phyloP scores from a whole-genome alignment of 2,113 vertebrate genomes.

The Phoxinus phoxinus region DNA sequence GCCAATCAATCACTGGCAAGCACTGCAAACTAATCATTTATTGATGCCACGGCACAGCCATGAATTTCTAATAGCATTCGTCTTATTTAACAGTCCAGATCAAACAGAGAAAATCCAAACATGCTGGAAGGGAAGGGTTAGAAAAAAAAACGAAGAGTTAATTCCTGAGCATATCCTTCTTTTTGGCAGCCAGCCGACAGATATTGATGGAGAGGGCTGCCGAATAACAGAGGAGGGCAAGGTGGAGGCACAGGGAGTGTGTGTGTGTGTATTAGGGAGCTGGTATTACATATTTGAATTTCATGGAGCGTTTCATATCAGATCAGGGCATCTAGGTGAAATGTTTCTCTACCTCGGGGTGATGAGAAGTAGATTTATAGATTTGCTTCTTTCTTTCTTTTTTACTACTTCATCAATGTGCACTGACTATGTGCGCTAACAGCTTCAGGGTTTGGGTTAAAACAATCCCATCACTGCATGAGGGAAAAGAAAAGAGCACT shows the following conservation, averaged over 20 bases:
- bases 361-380: constrained; percentile 40
- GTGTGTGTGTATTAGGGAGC: constrained; percentile 6
- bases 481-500: not conserved
- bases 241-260: constrained; percentile 32
- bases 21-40: constrained; percentile 68
- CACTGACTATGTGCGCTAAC: not conserved
- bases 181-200: constrained; percentile 57
- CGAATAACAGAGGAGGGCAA: constrained; percentile 49
- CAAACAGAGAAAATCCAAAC: constrained; percentile 67
- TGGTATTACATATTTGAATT: constrained; percentile 47
- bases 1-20: constrained; percentile 64
- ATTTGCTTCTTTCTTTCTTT: constrained; percentile 22
- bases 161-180: constrained; percentile 62
- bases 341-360: constrained; percentile 21
- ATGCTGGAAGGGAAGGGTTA: constrained; percentile 49
- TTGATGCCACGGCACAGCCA: constrained; percentile 62
- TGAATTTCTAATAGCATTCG: constrained; percentile 63
- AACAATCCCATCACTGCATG: constrained; percentile 29
- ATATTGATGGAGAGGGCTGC: constrained; percentile 58
- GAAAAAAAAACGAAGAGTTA: constrained; percentile 44
- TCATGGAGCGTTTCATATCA: constrained; percentile 42
- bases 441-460: constrained; percentile 29
- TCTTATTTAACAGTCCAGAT: constrained; percentile 66
- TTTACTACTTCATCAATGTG: constrained; percentile 42
- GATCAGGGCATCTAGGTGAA: constrained; percentile 40